Conservation (phyloP, 2,888 invertebrate species). For the Ecliptopera silaceata region DNA sequence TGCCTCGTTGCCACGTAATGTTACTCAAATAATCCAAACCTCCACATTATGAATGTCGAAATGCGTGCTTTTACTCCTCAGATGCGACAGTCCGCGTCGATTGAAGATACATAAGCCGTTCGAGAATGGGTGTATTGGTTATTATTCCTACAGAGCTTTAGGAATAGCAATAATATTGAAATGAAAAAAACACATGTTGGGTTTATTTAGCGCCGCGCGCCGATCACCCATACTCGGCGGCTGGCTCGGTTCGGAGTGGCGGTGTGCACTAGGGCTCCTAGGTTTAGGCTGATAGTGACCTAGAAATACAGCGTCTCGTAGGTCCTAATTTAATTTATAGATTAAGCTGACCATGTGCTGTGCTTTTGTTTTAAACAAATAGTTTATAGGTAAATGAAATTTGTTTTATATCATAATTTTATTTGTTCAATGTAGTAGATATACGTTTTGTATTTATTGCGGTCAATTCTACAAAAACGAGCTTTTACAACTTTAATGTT, state of each 20-base stretch:
- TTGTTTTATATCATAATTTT: constrained; percentile 65
- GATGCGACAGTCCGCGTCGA: constrained; percentile 21
- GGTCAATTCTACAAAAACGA: constrained; percentile 69
- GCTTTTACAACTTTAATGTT: constrained; percentile 69
- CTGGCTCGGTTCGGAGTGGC: constrained; percentile 46
- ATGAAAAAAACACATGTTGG: background rate
- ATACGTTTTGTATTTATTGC: constrained; percentile 73
- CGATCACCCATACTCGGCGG: background rate
- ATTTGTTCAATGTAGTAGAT: constrained; percentile 64
- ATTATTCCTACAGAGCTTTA: no score
- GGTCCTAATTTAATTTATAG: constrained; percentile 74
- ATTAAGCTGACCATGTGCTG: constrained; percentile 82
- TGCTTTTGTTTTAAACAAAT: constrained; percentile 82
- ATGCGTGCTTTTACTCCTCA: no score
- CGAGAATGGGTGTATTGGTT: background rate
- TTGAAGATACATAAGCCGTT: constrained; percentile 28
- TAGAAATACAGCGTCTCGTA: constrained; percentile 65
- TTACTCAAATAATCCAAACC: background rate
- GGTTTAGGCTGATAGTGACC: constrained; percentile 70
- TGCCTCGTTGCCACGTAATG: background rate
- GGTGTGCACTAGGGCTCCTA: constrained; percentile 74
- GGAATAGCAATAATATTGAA: no score
- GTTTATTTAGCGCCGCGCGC: background rate
- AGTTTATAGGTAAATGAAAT: constrained; percentile 77
- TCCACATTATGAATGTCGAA: no score